Base-by-base conservation (phyloP, 2,888 invertebrate genomes). In the Coelogynopora nodosa region DNA sequence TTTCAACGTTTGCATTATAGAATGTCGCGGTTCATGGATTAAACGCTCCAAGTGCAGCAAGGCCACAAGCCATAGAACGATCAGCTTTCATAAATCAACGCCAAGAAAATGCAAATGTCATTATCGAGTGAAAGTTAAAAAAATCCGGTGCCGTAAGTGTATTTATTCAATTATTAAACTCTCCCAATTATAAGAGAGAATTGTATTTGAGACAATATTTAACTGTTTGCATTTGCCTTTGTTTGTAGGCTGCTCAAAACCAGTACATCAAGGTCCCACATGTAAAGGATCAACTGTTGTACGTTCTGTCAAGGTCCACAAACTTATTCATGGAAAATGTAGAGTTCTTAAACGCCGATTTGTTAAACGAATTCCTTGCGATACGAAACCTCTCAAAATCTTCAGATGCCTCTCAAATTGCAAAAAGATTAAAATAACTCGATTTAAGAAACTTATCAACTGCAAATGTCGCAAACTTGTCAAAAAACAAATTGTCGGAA, bases 1-100 rank as follows among this genome's bases (percentile, higher is more conserved):
- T 13, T 13, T 49, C 49, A 49, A 13, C 49, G 18, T 49, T 49
- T 49, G 5, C 5, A 49, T 49, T 74, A 28, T 29, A 85, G 85
- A 85, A 67, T 85, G 85, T 28, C 67, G 67, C 28, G 67, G 85
- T 1, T 26, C 26, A n/a, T 85, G 67, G 67, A 30, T 85, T 26
- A 67, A 30, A 0, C 1, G 29, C 27, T 85, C 85, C 0, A 82
- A 74, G 5, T 85, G 85, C 67, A 67, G 26, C 23, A 85, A 67
- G 30, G 5, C 26, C 13, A 2, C 67, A 0, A 26, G 85, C 67
- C 28, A 18, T 29, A 27, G 27, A 0, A 67, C 30, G 13, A 5
- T 85, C 10, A 85, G 28, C 0, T 67, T 67, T 23, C 85, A 85
- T 49, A 67, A 85, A 10, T 85, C 85, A 0, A 27, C 26, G 0